phyloP scores from a whole-genome alignment of 1,140 invertebrate genomes.

The Drosophila cardini region DNA sequence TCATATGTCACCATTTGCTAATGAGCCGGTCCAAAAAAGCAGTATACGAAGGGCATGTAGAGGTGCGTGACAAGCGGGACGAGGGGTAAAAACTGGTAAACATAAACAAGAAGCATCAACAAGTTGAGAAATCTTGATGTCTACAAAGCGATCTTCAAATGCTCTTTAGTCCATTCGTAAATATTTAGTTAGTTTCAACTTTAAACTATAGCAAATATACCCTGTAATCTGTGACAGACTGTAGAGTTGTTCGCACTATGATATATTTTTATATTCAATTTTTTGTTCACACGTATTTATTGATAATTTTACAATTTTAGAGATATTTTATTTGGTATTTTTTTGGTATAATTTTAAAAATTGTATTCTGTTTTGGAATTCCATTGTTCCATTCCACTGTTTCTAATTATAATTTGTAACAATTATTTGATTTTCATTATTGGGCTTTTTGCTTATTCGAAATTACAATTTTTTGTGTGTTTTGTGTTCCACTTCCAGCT shows the following conservation, averaged over 20 bases:
- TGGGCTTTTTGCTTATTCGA: no score
- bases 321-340: no score
- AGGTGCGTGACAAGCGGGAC: not conserved
- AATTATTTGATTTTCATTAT: no score
- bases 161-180: slow-evolving; percentile 15
- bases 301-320: not conserved
- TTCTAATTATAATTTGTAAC: no score
- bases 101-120: slow-evolving; percentile 52
- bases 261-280: not conserved
- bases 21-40: slow-evolving; percentile 33
- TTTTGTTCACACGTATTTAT: not conserved
- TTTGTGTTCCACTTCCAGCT: not conserved
- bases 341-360: no score
- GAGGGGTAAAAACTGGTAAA: slow-evolving; percentile 43
- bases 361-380: no score
- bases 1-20: slow-evolving; percentile 51
- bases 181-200: slow-evolving; percentile 19
- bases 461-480: not conserved
- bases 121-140: slow-evolving; percentile 24
- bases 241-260: not conserved
- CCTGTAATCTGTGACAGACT: slow-evolving; percentile 2
- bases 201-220: slow-evolving; percentile 9
- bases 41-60: not conserved
- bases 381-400: no score
- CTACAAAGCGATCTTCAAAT: slow-evolving; percentile 8